Percentiles rank a stretch among this genome's conserved stretches.
These are phyloP conservation scores for Plumapathes pennacea DNA, from an alignment of 92 coral and sea anemone species.

Conservation along the genomic window DNA sequence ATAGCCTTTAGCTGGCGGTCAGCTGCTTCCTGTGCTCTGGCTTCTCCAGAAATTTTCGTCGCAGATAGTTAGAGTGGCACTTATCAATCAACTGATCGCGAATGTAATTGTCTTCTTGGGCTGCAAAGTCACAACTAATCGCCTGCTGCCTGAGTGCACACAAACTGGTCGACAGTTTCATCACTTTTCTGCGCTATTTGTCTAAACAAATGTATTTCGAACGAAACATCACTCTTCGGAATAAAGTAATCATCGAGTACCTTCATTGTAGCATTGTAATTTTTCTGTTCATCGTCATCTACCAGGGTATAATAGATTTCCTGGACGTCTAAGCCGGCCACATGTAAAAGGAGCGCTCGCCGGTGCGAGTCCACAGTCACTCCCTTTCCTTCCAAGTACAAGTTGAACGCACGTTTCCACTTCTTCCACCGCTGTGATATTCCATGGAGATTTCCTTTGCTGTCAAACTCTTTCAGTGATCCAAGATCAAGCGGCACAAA, in stretches of 20 bases:
- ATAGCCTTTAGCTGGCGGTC: neutral
- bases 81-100: slow-evolving; percentile 36
- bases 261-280: slow-evolving; percentile 11
- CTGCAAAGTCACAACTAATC: slow-evolving; percentile 25
- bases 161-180: slow-evolving; percentile 31
- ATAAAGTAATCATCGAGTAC: slow-evolving; percentile 51
- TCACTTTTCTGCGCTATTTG: slow-evolving; percentile 23
- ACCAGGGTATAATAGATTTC: slow-evolving; percentile 49
- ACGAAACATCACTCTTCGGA: slow-evolving; percentile 43
- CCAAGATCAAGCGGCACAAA: slow-evolving; percentile 1
- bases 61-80: neutral
- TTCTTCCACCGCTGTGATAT: slow-evolving; percentile 29
- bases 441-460: slow-evolving; percentile 18
- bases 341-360: slow-evolving; percentile 30
- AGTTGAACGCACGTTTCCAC: slow-evolving; percentile 40
- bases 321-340: slow-evolving; percentile 30
- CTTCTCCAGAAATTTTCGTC: neutral
- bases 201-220: slow-evolving; percentile 47
- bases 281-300: slow-evolving; percentile 22
- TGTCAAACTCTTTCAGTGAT: neutral
- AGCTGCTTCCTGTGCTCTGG: slow-evolving; percentile 18
- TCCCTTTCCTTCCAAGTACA: slow-evolving; percentile 23
- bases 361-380: slow-evolving; percentile 21
- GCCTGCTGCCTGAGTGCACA: slow-evolving; percentile 29
- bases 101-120: slow-evolving; percentile 27